These are phyloP conservation scores for Laspeyria flexula DNA, from an alignment of 2,888 invertebrate species.

Conservation along the genomic window DNA sequence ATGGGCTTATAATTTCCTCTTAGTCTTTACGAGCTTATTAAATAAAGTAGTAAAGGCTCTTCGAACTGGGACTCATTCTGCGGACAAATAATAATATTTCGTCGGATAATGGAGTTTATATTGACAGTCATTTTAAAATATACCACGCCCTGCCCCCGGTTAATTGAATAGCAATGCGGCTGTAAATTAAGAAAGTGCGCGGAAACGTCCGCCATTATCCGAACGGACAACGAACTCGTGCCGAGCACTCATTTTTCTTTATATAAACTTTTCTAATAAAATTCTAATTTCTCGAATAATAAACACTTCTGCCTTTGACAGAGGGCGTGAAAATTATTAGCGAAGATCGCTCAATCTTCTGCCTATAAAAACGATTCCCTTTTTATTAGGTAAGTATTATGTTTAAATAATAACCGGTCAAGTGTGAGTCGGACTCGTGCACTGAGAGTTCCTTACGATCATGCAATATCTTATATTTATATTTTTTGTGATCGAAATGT, in stretches of 20 bases:
- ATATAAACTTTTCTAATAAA: conserved; percentile 30
- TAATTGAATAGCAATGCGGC: conserved; percentile 20
- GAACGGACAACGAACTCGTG: conserved; percentile 7
- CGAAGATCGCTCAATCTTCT: too few relatives aligned
- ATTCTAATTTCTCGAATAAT: conserved; percentile 27
- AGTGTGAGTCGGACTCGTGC: too few relatives aligned
- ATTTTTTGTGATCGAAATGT: too few relatives aligned
- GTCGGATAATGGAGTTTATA: conserved; percentile 43
- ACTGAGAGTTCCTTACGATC: too few relatives aligned
- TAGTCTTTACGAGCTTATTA: conserved; percentile 54
- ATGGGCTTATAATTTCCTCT: conserved; percentile 55
- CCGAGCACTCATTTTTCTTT: conserved; percentile 14
- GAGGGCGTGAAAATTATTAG: not conserved
- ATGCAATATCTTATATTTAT: too few relatives aligned
- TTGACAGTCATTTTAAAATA: conserved; percentile 43
- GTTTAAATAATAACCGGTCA: too few relatives aligned
- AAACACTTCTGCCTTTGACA: not conserved
- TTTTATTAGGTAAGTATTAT: too few relatives aligned
- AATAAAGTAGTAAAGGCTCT: conserved; percentile 46
- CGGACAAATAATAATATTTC: conserved; percentile 52
- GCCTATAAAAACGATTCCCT: too few relatives aligned
- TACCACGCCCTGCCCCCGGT: conserved; percentile 4
- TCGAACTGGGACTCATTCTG: conserved; percentile 29
- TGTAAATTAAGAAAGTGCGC: conserved; percentile 29
- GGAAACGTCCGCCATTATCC: conserved; percentile 22